A percentile compares a stretch with the other conserved stretches of the same genome.
These are phyloP conservation scores for Procavia capensis DNA, from an alignment of 2,113 vertebrate genomes.

Conservation along the genomic window DNA sequence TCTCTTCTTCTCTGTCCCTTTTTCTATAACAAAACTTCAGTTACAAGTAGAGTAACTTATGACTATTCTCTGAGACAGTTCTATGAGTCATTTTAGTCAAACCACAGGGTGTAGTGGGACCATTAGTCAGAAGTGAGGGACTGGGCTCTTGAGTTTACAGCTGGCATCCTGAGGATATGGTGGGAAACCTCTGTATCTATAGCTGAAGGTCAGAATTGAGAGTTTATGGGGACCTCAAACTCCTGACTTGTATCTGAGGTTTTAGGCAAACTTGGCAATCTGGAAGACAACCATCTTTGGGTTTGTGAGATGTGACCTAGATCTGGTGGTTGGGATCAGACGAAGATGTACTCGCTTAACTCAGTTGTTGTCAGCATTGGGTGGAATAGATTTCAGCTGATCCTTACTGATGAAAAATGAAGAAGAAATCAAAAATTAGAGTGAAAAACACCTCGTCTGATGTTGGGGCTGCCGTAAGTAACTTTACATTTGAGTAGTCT, in stretches of 20 bases:
- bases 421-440: not conserved
- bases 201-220: not conserved
- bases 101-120: not conserved
- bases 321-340: not conserved
- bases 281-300: not conserved
- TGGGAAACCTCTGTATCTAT: not conserved
- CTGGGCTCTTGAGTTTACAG: not conserved
- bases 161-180: not conserved
- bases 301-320: not conserved
- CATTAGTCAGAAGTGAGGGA: not conserved
- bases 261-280: not conserved
- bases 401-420: not conserved
- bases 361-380: not conserved
- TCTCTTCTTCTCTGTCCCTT: not conserved
- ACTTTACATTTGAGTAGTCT: not conserved
- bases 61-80: not conserved
- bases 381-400: not conserved
- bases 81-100: not conserved
- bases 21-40: not conserved
- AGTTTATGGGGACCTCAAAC: not conserved
- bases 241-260: not conserved
- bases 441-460: not conserved
- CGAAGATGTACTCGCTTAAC: not conserved
- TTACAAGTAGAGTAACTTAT: not conserved
- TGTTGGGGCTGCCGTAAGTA: not conserved